A percentile compares a stretch with the other conserved stretches of the same genome.
phyloP scores from a whole-genome alignment of 2,113 vertebrate genomes.

The Lepus timidus region DNA sequence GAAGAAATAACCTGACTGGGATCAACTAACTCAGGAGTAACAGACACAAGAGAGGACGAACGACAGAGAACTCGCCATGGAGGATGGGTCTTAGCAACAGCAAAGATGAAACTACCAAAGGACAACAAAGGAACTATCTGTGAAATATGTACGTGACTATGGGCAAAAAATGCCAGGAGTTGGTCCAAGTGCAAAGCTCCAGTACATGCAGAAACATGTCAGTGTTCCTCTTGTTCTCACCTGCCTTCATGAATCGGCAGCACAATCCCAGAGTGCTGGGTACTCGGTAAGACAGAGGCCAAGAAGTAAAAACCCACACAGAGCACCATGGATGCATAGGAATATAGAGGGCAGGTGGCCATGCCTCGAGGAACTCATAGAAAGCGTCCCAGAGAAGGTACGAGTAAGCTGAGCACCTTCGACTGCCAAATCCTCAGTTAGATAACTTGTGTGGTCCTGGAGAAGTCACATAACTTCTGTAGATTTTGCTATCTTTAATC shows the following conservation, averaged over 20 bases:
- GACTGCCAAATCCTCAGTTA: background rate
- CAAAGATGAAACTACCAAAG: background rate
- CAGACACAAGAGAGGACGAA: background rate
- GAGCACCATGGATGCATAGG: fast-evolving
- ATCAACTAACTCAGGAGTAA: background rate
- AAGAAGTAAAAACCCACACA: background rate
- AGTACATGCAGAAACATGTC: background rate
- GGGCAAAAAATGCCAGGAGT: background rate
- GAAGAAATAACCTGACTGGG: background rate
- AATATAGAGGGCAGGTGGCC: too few species aligned
- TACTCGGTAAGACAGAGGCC: background rate
- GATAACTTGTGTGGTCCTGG: background rate
- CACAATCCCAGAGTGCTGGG: background rate
- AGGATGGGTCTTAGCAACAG: background rate
- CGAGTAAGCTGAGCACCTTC: background rate
- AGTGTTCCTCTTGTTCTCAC: background rate
- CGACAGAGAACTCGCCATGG: background rate
- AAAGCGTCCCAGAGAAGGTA: background rate
- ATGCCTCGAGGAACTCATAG: fast-evolving
- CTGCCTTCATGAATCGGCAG: background rate
- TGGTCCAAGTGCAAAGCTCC: background rate
- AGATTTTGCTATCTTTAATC: background rate
- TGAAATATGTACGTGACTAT: background rate
- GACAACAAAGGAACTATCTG: background rate
- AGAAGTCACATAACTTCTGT: background rate